Evolutionary conservation across 2,797 vertebrate genomes (phyloP).

Genomic region (Anguilla marmorata): DNA sequence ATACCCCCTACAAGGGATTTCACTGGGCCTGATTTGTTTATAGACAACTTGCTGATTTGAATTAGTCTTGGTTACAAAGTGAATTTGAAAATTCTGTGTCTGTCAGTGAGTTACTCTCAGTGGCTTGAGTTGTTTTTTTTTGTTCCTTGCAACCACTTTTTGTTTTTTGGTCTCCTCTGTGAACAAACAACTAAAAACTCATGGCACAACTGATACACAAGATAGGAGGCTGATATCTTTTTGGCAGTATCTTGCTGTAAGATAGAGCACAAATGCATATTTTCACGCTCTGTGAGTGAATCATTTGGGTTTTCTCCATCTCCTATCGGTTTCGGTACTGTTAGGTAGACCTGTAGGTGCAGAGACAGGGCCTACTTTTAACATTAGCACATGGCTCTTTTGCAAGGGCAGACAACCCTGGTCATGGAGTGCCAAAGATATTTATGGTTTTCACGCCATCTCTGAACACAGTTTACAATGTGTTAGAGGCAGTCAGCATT

Average conservation of each 20-base stretch:
- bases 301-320: not conserved
- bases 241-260: not conserved
- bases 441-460: slow-evolving; percentile 39
- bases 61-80: slow-evolving; percentile 60
- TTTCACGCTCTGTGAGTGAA: not conserved
- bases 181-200: not conserved
- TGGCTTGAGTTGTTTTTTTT: not conserved
- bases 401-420: slow-evolving; percentile 21
- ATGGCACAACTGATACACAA: not conserved
- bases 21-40: slow-evolving; percentile 67
- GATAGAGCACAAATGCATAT: not conserved
- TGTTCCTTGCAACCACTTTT: not conserved
- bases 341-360: not conserved
- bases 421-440: not conserved
- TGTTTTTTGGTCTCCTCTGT: not conserved
- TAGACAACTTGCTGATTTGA: slow-evolving; percentile 65
- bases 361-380: slow-evolving; percentile 44
- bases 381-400: slow-evolving; percentile 43
- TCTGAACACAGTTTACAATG: not conserved
- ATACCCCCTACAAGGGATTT: slow-evolving; percentile 71
- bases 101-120: not conserved
- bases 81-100: not conserved
- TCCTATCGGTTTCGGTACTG: not conserved
- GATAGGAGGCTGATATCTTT: not conserved
- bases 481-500: slow-evolving; percentile 4